Conservation (phyloP, 2,888 invertebrate species). For the Phrixothrix hirtus region DNA sequence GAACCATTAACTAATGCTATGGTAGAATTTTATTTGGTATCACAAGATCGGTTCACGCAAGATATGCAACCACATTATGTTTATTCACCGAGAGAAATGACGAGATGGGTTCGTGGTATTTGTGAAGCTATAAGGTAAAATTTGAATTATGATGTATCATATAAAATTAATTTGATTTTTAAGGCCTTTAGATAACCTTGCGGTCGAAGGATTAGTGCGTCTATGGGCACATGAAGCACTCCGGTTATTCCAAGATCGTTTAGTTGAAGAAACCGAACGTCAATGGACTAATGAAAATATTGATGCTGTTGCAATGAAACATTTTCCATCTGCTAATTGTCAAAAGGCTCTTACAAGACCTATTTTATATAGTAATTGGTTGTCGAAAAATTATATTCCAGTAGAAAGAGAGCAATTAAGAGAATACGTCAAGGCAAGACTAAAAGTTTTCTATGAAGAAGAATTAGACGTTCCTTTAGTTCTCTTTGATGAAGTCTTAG, state of each 20-base stretch:
- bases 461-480: conserved; percentile 98
- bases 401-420: conserved; percentile 93
- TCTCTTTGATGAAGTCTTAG: conserved; percentile 98
- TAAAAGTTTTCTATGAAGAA: conserved; percentile 99
- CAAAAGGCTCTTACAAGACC: conserved; percentile 89
- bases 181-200: conserved; percentile 87
- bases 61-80: conserved; percentile 99
- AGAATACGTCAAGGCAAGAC: conserved; percentile 94
- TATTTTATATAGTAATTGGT: conserved; percentile 98
- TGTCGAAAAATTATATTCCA: conserved; percentile 97
- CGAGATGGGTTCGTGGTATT: conserved; percentile 98
- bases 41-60: conserved; percentile 97
- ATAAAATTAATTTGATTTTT: conserved; percentile 20
- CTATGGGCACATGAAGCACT: conserved; percentile 99
- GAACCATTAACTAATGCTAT: conserved; percentile 98
- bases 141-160: too few species aligned
- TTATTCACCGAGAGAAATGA: conserved; percentile 98
- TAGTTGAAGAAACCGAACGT: conserved; percentile 93
- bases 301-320: conserved; percentile 87
- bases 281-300: conserved; percentile 99
- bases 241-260: conserved; percentile 92
- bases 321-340: conserved; percentile 75
- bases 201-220: conserved; percentile 94
- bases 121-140: conserved; percentile 90
- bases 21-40: conserved; percentile 97